A percentile compares a stretch with the other conserved stretches of the same genome.
Conservation (phyloP, 2,888 invertebrate genomes). For the Drosophila demipolita region DNA sequence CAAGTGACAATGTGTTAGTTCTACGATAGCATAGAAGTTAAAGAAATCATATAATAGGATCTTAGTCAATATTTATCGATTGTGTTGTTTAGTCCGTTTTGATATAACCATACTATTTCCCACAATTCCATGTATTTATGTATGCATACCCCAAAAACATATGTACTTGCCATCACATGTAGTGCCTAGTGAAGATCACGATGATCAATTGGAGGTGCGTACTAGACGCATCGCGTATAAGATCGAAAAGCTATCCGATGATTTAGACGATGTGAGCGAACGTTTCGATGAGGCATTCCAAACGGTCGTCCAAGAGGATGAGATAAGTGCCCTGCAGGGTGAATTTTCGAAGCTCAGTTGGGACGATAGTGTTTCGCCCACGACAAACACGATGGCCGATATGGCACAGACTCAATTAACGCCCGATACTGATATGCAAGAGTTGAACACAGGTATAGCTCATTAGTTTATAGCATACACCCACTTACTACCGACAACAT, state of each 20-base stretch:
- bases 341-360: conserved; percentile 85
- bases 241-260: conserved; percentile 83
- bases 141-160: conserved; percentile 18
- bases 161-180: conserved; percentile 37
- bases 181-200: conserved; percentile 61
- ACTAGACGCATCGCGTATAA: conserved; percentile 83
- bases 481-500: conserved; percentile 15
- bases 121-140: conserved; percentile 47
- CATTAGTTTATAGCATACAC: conserved; percentile 32
- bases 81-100: conserved; percentile 56
- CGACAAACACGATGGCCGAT: conserved; percentile 84
- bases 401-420: conserved; percentile 83
- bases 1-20: conserved; percentile 44
- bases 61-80: conserved; percentile 25
- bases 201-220: conserved; percentile 63
- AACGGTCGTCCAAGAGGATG: conserved; percentile 82
- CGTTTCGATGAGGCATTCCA: conserved; percentile 83
- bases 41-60: conserved; percentile 28
- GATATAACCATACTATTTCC: conserved; percentile 53
- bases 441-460: conserved; percentile 83
- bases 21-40: conserved; percentile 35
- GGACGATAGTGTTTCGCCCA: conserved; percentile 84
- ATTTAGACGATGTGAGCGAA: conserved; percentile 79
- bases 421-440: conserved; percentile 84
- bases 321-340: conserved; percentile 84